Evolutionary conservation across 2,797 vertebrate species (phyloP), one percentile per base, ranked within the genome.

Genomic region (Pelobates cultripes): DNA sequence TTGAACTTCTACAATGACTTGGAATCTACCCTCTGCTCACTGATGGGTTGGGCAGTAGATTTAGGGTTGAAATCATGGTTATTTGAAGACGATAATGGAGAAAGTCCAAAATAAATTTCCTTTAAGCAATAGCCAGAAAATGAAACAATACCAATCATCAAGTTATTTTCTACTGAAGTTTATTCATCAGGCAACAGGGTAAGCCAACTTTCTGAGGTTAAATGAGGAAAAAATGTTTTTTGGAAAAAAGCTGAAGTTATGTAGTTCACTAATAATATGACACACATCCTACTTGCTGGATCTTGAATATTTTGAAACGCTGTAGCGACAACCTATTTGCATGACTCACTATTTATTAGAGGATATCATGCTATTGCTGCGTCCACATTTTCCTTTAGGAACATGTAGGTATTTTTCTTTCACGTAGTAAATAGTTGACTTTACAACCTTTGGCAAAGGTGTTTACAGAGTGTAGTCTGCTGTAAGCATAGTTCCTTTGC

Each of bases 31-130:
- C 28, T 28, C 28, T 28, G 28, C 28, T 28, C 28, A 28, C 28
- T 28, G 28, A 28, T 28, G 28, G 28, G 13, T 57, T 57, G 28
- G 61, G n/a, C 17, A 64, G 61, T 40, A 64, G 61, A 9, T 60
- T 70, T 57, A 9, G 51, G 13, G 75, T 43, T 77, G 53, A 67
- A 47, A 17, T 10, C 8, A 3, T 41, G 2, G 5, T 7, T 41
- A n/a, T 43, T 40, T 53, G 51, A 41, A 63, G 51, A 13, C 51
- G 7, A 71, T 41, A 71, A 78, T 78, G 67, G 43, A 71, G 44
- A 51, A 61, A 78, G 42, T 63, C 69, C 77, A 78, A 47, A 8
- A 63, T 13, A 63, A 47, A 78, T 71, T 61, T 78, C 69, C 55
- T 78, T 63, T 60, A 78, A 14, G 42, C 57, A 64, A 7, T 71